Conservation (phyloP, 2,888 invertebrate genomes). For the Standfussiana lucernea region DNA sequence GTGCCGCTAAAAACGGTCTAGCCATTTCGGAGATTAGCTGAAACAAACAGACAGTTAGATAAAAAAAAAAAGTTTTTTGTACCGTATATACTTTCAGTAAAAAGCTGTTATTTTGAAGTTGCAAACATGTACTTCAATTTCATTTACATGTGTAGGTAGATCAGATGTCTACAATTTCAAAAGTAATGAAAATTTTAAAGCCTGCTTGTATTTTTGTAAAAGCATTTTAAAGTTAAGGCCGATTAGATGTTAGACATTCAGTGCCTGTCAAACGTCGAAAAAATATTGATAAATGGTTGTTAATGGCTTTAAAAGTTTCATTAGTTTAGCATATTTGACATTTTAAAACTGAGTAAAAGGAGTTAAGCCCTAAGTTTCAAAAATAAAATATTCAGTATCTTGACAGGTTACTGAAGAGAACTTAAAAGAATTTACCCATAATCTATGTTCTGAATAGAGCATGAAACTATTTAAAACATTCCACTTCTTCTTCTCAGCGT, state of each 20-base stretch:
- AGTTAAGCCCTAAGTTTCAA: not conserved
- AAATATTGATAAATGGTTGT: conserved; percentile 32
- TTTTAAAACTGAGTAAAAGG: not conserved
- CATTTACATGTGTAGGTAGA: conserved; percentile 3
- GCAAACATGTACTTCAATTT: too few relatives aligned
- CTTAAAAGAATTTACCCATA: not conserved
- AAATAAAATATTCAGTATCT: not conserved
- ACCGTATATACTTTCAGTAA: too few relatives aligned
- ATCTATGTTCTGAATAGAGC: not conserved
- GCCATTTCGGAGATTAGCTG: too few relatives aligned
- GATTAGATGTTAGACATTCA: not conserved
- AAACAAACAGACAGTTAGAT: too few relatives aligned
- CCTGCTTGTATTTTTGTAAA: not conserved
- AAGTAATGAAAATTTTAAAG: not conserved
- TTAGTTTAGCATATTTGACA: not conserved
- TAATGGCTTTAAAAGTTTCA: conserved; percentile 20
- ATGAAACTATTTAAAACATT: not conserved
- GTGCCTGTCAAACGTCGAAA: conserved; percentile 27
- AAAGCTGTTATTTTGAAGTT: too few relatives aligned
- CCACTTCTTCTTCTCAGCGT: too few relatives aligned
- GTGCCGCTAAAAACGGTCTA: too few relatives aligned
- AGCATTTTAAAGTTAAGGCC: conserved; percentile 3
- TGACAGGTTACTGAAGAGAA: not conserved
- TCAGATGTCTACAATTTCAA: conserved; percentile 11
- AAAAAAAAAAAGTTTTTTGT: too few relatives aligned